A percentile compares a stretch with the other conserved stretches of the same genome.
phyloP scores from a whole-genome alignment of 2,797 vertebrate genomes.

The Phoeniculus purpureus region DNA sequence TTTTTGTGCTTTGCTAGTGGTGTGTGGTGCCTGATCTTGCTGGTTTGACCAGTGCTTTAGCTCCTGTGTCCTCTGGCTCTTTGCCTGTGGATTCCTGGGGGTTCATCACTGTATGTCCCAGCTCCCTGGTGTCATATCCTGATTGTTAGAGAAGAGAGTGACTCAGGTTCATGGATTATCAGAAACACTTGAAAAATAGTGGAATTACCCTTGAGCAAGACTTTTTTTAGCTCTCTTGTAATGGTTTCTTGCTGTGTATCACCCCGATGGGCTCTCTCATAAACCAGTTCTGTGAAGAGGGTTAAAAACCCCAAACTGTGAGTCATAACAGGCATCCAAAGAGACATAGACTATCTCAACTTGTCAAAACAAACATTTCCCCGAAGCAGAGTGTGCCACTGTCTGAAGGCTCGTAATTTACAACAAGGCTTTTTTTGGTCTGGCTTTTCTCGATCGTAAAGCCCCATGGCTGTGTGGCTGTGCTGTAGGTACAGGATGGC shows the following conservation, averaged over 20 bases:
- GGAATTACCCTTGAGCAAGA: neutral
- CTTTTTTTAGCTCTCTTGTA: neutral
- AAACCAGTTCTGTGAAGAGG: neutral
- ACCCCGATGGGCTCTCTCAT: accelerated
- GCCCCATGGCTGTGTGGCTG: neutral
- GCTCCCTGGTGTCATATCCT: neutral
- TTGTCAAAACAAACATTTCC: neutral
- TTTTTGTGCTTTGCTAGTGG: neutral
- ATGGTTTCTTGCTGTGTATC: neutral
- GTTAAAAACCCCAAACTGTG: neutral
- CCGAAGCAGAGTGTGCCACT: neutral
- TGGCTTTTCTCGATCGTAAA: neutral
- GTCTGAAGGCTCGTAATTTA: neutral
- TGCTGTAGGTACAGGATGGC: accelerated
- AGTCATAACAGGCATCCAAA: neutral
- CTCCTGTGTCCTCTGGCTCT: neutral
- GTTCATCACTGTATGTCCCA: accelerated
- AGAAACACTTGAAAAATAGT: neutral
- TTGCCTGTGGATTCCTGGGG: accelerated
- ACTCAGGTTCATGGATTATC: neutral
- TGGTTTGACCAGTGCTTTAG: neutral
- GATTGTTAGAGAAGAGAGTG: too few species aligned
- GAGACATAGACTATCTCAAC: neutral
- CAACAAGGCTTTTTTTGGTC: neutral
- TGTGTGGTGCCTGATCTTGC: neutral